These are phyloP conservation scores for Arrhamphus sclerolepis DNA, from an alignment of 2,797 vertebrate genomes.

Conservation along the genomic window DNA sequence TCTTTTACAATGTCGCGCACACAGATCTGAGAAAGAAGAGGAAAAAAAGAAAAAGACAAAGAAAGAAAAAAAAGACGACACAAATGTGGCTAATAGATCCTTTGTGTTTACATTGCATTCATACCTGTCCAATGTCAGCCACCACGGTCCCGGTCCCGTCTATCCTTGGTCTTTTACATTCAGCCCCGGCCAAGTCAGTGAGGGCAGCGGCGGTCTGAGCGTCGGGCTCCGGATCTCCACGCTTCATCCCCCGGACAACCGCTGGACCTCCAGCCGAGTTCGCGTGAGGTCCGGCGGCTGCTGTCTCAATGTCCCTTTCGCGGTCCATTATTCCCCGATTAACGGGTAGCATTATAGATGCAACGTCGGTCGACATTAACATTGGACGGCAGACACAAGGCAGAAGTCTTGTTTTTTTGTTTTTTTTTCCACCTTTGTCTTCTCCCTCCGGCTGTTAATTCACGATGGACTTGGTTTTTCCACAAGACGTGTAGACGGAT, in stretches of 20 bases:
- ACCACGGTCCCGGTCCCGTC: slow-evolving; percentile 73
- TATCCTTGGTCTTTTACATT: slow-evolving; percentile 82
- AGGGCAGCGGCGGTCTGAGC: slow-evolving; percentile 71
- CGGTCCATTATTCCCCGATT: slow-evolving; percentile 81
- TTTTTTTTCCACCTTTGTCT: slow-evolving; percentile 16
- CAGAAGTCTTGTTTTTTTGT: slow-evolving; percentile 34
- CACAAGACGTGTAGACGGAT: slow-evolving; percentile 32
- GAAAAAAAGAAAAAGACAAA: too few species aligned
- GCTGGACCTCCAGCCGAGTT: slow-evolving; percentile 68
- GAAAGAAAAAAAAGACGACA: not conserved
- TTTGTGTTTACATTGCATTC: slow-evolving; percentile 37
- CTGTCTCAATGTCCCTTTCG: slow-evolving; percentile 76
- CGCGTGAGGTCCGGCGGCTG: slow-evolving; percentile 63
- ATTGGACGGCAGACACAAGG: slow-evolving; percentile 70
- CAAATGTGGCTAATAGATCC: not conserved
- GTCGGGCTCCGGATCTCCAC: slow-evolving; percentile 82
- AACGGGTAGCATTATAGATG: slow-evolving; percentile 80
- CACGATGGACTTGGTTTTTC: slow-evolving; percentile 34
- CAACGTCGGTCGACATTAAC: slow-evolving; percentile 85
- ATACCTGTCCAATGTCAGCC: slow-evolving; percentile 80
- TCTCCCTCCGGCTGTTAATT: slow-evolving; percentile 39
- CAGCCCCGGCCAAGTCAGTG: slow-evolving; percentile 72
- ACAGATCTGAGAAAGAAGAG: not conserved
- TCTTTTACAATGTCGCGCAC: slow-evolving; percentile 3
- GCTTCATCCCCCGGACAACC: slow-evolving; percentile 78